Conservation (phyloP, 2,113 vertebrate genomes). For the Ivindomyrus marchei region DNA sequence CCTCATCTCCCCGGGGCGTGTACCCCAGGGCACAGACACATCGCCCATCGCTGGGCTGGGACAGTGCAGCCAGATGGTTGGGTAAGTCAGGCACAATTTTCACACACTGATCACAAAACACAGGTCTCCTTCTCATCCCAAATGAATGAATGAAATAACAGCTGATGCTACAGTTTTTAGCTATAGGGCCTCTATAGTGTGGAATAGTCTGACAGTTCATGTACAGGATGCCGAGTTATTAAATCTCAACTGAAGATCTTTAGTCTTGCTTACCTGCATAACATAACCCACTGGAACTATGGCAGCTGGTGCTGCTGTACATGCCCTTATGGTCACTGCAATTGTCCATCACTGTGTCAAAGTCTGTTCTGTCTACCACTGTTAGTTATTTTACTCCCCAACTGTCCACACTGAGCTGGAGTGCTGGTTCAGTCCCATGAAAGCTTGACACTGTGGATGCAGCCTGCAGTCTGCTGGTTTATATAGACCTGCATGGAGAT, state of each 20-base stretch:
- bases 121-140: neutral
- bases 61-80: neutral
- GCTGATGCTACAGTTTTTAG: neutral
- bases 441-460: neutral
- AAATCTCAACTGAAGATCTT: neutral
- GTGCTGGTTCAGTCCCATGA: neutral
- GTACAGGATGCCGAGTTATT: neutral
- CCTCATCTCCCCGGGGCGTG: constrained; percentile 29
- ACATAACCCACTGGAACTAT: neutral
- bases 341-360: neutral
- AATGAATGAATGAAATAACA: neutral
- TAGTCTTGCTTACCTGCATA: neutral
- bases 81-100: neutral
- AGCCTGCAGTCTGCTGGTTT: neutral
- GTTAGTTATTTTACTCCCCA: neutral
- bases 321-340: neutral
- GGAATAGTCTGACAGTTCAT: neutral
- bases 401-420: neutral
- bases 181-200: neutral
- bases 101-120: too few species aligned
- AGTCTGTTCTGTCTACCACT: neutral
- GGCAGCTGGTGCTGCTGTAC: neutral
- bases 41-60: constrained; percentile 64
- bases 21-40: constrained; percentile 71
- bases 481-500: neutral